Conservation (phyloP, 1,140 invertebrate species). For the Drosophila pallidifrons region DNA sequence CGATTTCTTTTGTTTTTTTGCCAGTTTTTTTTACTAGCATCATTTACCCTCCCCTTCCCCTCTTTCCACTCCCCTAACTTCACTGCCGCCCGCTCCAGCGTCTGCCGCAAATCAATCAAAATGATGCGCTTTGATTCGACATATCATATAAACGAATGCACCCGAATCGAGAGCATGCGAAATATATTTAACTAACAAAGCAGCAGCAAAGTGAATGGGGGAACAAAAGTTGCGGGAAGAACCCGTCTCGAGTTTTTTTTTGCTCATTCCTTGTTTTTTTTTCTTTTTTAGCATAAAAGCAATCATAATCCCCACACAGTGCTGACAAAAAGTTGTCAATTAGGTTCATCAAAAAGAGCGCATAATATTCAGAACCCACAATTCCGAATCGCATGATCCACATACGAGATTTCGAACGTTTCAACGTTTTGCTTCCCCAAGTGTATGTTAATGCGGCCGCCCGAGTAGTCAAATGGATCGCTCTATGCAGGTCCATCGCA, state of each 20-base stretch:
- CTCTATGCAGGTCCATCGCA: constrained; percentile 11
- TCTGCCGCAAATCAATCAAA: constrained; percentile 79
- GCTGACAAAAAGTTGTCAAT: constrained; percentile 82
- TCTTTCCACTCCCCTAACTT: background rate
- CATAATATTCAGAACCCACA: constrained; percentile 37
- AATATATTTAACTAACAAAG: constrained; percentile 78
- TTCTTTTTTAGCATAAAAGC: constrained; percentile 72
- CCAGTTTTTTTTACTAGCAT: background rate
- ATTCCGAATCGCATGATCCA: constrained; percentile 8
- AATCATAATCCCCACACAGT: constrained; percentile 80
- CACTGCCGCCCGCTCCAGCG: constrained; percentile 8
- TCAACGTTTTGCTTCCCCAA: background rate
- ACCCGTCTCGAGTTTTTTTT: too few species aligned
- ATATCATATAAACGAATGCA: constrained; percentile 51
- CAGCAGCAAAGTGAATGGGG: background rate
- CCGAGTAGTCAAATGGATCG: constrained; percentile 49
- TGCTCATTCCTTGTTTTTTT: too few species aligned
- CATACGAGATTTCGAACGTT: background rate
- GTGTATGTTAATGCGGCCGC: constrained; percentile 52
- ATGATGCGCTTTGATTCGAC: constrained; percentile 70
- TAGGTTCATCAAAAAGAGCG: constrained; percentile 69
- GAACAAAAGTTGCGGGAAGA: background rate
- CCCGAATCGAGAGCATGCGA: constrained; percentile 17
- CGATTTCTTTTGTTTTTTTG: background rate
- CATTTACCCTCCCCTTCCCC: background rate